These are phyloP conservation scores for Bryconaethiops microstoma DNA, from an alignment of 2,797 vertebrate genomes.

Conservation along the genomic window DNA sequence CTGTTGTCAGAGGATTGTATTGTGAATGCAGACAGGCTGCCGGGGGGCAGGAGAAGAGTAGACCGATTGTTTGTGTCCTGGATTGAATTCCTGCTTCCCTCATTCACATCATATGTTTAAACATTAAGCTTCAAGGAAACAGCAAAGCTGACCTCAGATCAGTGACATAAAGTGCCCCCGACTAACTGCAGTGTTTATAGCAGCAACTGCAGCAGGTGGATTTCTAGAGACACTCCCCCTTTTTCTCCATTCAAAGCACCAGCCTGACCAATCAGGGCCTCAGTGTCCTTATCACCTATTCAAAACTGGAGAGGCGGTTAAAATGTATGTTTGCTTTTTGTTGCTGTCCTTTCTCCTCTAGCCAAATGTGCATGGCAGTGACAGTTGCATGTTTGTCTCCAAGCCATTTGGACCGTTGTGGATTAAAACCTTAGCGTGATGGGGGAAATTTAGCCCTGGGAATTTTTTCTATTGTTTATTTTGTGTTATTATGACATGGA, in stretches of 20 bases:
- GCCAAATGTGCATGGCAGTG: slow-evolving; percentile 1
- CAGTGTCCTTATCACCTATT: slow-evolving; percentile 53
- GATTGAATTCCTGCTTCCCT: slow-evolving; percentile 7
- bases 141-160: slow-evolving; percentile 24
- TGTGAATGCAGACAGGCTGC: slow-evolving; percentile 2
- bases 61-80: neutral
- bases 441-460: neutral
- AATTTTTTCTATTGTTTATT: slow-evolving; percentile 11
- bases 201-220: slow-evolving; percentile 52
- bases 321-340: slow-evolving; percentile 41
- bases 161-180: slow-evolving; percentile 1
- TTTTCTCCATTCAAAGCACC: slow-evolving; percentile 46
- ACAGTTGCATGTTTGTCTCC: slow-evolving; percentile 3
- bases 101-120: neutral
- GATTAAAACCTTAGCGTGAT: neutral
- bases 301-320: slow-evolving; percentile 62
- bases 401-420: neutral
- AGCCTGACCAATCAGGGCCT: slow-evolving; percentile 55
- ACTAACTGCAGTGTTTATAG: slow-evolving; percentile 38
- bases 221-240: slow-evolving; percentile 35
- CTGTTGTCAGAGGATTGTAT: slow-evolving; percentile 3
- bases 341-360: slow-evolving; percentile 30
- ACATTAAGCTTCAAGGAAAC: neutral
- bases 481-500: slow-evolving; percentile 37
- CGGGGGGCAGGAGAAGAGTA: neutral